Base-by-base conservation (phyloP, 1,140 invertebrate species). In the Schlechtendalia chinensis region DNA sequence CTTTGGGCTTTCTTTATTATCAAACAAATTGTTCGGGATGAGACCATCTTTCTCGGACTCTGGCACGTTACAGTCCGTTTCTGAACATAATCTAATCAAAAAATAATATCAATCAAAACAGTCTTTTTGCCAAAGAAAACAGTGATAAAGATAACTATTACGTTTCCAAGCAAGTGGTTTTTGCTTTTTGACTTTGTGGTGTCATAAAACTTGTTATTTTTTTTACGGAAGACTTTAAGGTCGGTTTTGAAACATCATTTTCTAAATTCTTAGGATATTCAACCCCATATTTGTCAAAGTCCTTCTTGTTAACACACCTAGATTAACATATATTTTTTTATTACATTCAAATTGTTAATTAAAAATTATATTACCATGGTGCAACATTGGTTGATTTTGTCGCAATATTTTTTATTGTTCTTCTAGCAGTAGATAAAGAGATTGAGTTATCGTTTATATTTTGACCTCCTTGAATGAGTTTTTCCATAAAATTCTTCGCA, bases 201-300 rank as follows among this genome's bases (percentile, higher is more conserved):
- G 75, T 79, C 75, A 79, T 63, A 79, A 79, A 79, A 50, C 58
- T 79, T 5, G 75, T 79, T 45, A 79, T 79, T 50, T 75, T 75
- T 56, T 14, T 39, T 11, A 45, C 11, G 1, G 71, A 32, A 16
- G 74, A 19, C 10, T 77, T 77, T n/a, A n/a, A n/a, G 14, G n/a
- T 47, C 0, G 56, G 8, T 79, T 79, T 79, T 27, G 24, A 32
- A 47, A 45, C 8, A 50, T 79, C 75, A 63, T 19, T 29, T 27
- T 63, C 58, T 16, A 63, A 0, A 61, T 22, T 45, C 50, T 27
- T 24, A 63, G 58, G 32, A 47, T 79, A 79, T 11, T 79, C 32
- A 29, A 79, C n/a, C 50, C 58, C 75, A 50, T 79, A 79, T 16
- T 79, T 79, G 10, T 50, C 58, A 79, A 63, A 79, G 10, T 27